Evolutionary conservation across 2,797 vertebrate genomes (phyloP).

Genomic region (Amphiprion clarkii): DNA sequence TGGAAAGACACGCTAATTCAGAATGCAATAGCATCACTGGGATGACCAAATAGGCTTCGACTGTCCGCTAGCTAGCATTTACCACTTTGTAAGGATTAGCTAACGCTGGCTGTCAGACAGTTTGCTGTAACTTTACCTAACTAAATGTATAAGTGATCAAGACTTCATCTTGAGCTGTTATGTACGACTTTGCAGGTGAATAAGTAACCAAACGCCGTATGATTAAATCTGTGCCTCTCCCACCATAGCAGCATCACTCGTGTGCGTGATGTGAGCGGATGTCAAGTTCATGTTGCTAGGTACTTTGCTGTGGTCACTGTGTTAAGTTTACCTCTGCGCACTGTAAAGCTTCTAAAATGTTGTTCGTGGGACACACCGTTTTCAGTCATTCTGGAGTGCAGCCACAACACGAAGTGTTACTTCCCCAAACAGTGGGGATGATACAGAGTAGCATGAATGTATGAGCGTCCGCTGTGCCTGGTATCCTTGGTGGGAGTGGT

Average conservation of each 20-base stretch:
- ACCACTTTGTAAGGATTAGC: slow-evolving; percentile 62
- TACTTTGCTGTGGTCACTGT: slow-evolving; percentile 6
- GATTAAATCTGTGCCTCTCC: slow-evolving; percentile 62
- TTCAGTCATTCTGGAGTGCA: background rate
- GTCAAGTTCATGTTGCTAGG: slow-evolving; percentile 70
- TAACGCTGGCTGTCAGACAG: slow-evolving; percentile 48
- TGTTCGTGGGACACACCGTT: background rate
- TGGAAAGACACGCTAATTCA: slow-evolving; percentile 44
- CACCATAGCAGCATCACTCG: slow-evolving; percentile 61
- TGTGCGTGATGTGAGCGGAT: slow-evolving; percentile 63
- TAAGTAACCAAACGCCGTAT: slow-evolving; percentile 42
- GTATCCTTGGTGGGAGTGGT: slow-evolving; percentile 77
- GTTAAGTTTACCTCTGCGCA: slow-evolving; percentile 35
- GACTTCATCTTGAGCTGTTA: slow-evolving; percentile 2
- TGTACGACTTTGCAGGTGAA: slow-evolving; percentile 29
- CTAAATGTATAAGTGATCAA: slow-evolving; percentile 17
- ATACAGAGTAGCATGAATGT: background rate
- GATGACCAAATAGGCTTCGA: slow-evolving; percentile 44
- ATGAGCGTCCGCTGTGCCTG: slow-evolving; percentile 24
- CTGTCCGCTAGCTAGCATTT: slow-evolving; percentile 64
- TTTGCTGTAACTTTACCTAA: slow-evolving; percentile 44
- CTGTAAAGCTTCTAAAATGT: background rate
- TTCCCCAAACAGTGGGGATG: background rate
- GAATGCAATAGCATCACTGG: slow-evolving; percentile 52
- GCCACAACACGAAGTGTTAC: background rate